phyloP scores from a whole-genome alignment of 2,113 vertebrate genomes.

The Mustela lutreola region DNA sequence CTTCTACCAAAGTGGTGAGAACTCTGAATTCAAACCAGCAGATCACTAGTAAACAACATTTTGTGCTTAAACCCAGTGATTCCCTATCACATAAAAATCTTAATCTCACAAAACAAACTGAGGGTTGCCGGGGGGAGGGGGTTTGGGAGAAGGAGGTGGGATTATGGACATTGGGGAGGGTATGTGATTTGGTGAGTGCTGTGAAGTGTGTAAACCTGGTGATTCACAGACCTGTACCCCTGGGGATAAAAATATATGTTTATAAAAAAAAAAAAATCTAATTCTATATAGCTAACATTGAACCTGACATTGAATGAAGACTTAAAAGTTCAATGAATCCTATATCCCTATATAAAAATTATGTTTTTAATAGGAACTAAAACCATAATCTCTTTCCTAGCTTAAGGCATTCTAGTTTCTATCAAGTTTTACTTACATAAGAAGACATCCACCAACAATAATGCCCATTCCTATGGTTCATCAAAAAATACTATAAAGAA shows the following conservation, averaged over 20 bases:
- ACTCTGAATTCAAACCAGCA: not conserved
- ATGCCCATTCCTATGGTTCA: not conserved
- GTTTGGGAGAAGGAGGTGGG: too few relatives aligned
- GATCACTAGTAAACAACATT: not conserved
- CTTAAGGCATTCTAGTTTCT: not conserved
- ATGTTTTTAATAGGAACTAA: not conserved
- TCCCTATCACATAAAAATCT: not conserved
- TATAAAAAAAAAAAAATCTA: slow-evolving; percentile 39
- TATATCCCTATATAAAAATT: not conserved
- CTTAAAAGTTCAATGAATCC: not conserved
- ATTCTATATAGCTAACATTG: not conserved
- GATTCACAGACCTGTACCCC: too few relatives aligned
- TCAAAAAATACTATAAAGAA: slow-evolving; percentile 28
- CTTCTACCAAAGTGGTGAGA: not conserved
- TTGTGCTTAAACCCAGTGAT: not conserved
- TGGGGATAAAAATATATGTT: too few relatives aligned
- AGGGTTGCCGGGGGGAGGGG: too few relatives aligned
- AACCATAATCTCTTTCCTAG: not conserved
- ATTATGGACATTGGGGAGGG: too few relatives aligned
- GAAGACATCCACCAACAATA: not conserved
- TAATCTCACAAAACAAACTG: too few relatives aligned
- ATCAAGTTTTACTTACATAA: not conserved
- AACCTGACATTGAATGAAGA: not conserved
- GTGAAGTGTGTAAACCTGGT: too few relatives aligned
- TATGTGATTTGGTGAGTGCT: too few relatives aligned